Evolutionary conservation across 2,888 invertebrate genomes (phyloP).

Genomic region (Andricus curvator): DNA sequence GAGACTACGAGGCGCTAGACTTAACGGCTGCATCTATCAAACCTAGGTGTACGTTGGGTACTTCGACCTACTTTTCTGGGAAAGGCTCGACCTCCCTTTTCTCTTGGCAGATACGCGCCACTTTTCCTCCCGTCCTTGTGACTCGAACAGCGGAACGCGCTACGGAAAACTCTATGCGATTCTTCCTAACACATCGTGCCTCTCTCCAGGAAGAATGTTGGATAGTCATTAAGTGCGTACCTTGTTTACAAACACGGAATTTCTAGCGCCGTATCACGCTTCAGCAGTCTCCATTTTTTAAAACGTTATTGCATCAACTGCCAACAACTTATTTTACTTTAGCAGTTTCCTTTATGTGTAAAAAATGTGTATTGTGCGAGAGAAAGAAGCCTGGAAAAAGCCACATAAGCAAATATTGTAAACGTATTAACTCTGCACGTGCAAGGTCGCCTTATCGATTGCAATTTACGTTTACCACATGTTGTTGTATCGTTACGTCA

Average conservation of each 20-base stretch:
- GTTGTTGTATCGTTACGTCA: slow-evolving; percentile 67
- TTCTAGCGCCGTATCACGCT: neutral
- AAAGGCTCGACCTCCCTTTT: slow-evolving; percentile 73
- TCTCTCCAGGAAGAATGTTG: slow-evolving; percentile 37
- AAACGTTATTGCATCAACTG: neutral
- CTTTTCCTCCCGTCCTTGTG: slow-evolving; percentile 64
- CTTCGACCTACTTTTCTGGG: slow-evolving; percentile 69
- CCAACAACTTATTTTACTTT: neutral
- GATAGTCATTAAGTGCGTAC: slow-evolving; percentile 3
- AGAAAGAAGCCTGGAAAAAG: neutral
- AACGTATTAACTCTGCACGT: slow-evolving; percentile 51
- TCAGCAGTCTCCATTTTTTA: neutral
- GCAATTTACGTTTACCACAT: slow-evolving; percentile 67
- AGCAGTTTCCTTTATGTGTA: neutral
- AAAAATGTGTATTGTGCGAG: slow-evolving; percentile 2
- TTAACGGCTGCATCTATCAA: slow-evolving; percentile 27
- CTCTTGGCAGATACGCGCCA: slow-evolving; percentile 68
- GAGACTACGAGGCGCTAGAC: slow-evolving; percentile 40
- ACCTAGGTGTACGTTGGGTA: slow-evolving; percentile 34
- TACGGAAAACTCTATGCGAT: slow-evolving; percentile 52
- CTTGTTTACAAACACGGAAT: slow-evolving; percentile 26
- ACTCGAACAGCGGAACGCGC: slow-evolving; percentile 52
- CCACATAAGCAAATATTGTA: slow-evolving; percentile 13
- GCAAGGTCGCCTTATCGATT: slow-evolving; percentile 74
- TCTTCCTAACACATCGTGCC: slow-evolving; percentile 40